phyloP scores from a whole-genome alignment of 1,140 invertebrate species.

The Ostrea denselamellosa region DNA sequence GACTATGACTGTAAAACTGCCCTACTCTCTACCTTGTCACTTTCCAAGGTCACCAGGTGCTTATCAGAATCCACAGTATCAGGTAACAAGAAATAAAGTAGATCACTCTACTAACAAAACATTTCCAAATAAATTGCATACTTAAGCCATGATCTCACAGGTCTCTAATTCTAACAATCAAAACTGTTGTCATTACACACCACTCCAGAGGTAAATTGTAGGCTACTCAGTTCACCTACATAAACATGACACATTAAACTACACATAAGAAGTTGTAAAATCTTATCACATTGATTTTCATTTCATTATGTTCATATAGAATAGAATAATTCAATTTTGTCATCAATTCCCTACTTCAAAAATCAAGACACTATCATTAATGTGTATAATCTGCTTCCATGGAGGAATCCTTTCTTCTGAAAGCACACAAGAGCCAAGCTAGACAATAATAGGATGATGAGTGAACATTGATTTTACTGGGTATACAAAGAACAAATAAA shows the following conservation, averaged over 20 bases:
- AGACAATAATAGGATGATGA: not conserved
- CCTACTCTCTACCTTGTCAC: too few relatives aligned
- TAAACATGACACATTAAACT: not conserved
- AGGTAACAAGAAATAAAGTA: not conserved
- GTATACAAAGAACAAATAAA: constrained; percentile 2
- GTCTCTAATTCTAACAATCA: not conserved
- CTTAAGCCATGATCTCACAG: not conserved
- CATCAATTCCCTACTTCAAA: not conserved
- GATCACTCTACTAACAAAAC: not conserved
- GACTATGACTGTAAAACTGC: not conserved
- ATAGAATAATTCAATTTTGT: constrained; percentile 5
- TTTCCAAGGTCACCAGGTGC: not conserved
- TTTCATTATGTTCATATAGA: not conserved
- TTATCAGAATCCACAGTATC: not conserved
- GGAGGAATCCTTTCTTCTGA: not conserved
- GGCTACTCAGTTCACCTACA: not conserved
- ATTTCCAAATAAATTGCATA: not conserved
- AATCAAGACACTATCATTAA: not conserved
- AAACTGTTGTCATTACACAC: not conserved
- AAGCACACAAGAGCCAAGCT: not conserved
- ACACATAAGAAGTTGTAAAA: not conserved
- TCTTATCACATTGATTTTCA: constrained; percentile 12
- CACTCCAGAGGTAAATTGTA: not conserved
- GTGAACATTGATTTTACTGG: constrained; percentile 24
- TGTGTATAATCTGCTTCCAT: not conserved